Evolutionary conservation across 2,113 vertebrate species (phyloP).

Genomic region (Salvelinus alpinus): DNA sequence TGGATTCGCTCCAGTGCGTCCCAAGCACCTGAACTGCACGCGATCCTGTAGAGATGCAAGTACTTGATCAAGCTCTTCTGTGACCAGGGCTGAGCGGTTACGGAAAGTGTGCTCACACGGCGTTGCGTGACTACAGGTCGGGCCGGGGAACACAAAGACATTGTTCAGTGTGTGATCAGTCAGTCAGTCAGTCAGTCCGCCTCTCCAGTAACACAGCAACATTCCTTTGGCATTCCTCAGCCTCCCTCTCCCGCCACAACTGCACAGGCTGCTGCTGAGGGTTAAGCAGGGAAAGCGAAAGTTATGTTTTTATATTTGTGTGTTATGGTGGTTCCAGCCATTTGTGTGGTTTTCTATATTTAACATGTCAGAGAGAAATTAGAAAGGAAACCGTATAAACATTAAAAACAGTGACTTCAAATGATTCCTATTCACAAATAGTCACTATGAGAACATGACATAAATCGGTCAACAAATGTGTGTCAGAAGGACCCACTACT

Average conservation of each 20-base stretch:
- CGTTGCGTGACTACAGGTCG: constrained; percentile 25
- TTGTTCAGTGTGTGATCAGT: constrained; percentile 18
- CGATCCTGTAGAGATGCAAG: not conserved
- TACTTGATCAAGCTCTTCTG: not conserved
- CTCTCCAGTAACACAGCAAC: constrained; percentile 10
- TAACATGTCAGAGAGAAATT: too few relatives aligned
- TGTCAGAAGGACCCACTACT: too few relatives aligned
- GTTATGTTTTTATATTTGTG: not conserved
- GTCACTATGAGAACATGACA: too few relatives aligned
- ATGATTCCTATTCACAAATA: too few relatives aligned
- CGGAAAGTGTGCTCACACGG: constrained; percentile 16
- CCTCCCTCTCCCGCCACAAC: not conserved
- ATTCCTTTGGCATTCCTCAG: constrained; percentile 56
- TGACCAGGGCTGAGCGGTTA: not conserved
- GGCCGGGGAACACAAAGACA: constrained; percentile 34
- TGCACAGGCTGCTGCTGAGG: not conserved
- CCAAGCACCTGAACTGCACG: not conserved
- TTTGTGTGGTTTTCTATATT: too few relatives aligned
- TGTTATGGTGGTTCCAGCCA: too few relatives aligned
- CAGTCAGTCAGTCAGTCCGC: not conserved
- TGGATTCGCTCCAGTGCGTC: not conserved
- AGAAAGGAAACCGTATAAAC: too few relatives aligned
- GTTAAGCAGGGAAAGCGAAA: not conserved
- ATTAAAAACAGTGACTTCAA: too few relatives aligned
- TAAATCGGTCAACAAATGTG: too few relatives aligned